Base-by-base conservation (phyloP, 92 coral and sea anemone genomes). In the Porites rus region DNA sequence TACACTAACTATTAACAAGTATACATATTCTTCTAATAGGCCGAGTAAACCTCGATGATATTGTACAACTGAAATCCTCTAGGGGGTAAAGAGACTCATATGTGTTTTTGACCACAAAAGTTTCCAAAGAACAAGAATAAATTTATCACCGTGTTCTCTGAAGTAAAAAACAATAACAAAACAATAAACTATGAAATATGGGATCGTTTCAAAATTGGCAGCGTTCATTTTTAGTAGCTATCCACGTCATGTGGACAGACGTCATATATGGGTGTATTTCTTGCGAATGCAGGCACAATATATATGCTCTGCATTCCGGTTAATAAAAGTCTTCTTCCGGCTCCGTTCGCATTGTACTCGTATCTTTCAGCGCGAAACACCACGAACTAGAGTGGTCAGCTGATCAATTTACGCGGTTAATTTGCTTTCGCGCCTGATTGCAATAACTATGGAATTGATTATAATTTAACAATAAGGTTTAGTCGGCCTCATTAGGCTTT, bases 371-470 rank as follows among this genome's bases (percentile, higher is more conserved):
- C 80, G 20, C 46, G 83, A 18, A 38, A 38, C 46, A 38, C 46
- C 46, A 38, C 46, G 46, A 4, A 38, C 46, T 38, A 38, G 46
- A 38, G 46, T 38, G 46, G 46, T 50, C 83, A 78, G 73, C 72
- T 78, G 83, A 19, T 50, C 11, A 8, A 65, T 17, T 64, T 77
- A 28, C 72, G 52, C 69, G 80, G 80, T 38, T 38, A 76, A 63
- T 76, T 24, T 65, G 38, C 46, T 46, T 64, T 58, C 12, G n/a
- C 0, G 53, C 14, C 24, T 60, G 31, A 61, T 76, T 61, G 46
- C 5, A 31, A 59, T 25, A 76, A 52, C 80, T 63, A 20, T 18
- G 43, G 81, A 58, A 78, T 31, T 16, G 46, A 38, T 28, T 38
- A 38, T 38, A 16, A 8, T 17, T n/a, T 62, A n/a, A 62, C 66